These are phyloP conservation scores for Linurgus olivaceus DNA, from an alignment of 2,797 vertebrate species.

Conservation along the genomic window DNA sequence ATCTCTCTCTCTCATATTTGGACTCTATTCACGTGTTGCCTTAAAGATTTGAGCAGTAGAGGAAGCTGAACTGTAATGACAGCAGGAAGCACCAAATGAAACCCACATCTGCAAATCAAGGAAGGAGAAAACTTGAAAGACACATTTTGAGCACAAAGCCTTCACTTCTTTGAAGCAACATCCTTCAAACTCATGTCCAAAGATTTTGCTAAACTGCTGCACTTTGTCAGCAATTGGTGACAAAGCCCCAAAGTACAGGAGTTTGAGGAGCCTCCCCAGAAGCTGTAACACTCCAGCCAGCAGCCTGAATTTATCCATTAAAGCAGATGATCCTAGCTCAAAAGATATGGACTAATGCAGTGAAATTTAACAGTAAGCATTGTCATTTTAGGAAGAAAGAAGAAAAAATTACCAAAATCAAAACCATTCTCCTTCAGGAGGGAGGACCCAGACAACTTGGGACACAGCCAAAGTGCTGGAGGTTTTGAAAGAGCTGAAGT, in stretches of 20 bases:
- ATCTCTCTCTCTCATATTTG: not conserved
- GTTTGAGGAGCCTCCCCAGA: not conserved
- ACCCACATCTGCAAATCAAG: not conserved
- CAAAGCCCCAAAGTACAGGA: not conserved
- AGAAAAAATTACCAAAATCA: constrained; percentile 30
- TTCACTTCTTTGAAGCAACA: not conserved
- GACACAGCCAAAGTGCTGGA: not conserved
- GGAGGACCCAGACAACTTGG: not conserved
- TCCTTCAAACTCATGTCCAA: not conserved
- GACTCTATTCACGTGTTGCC: not conserved
- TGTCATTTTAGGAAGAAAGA: not conserved
- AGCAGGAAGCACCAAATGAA: not conserved
- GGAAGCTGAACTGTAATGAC: not conserved
- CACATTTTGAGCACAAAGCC: not conserved
- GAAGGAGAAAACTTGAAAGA: not conserved
- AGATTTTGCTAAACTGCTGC: not conserved
- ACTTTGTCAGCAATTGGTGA: not conserved
- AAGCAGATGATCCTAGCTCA: not conserved
- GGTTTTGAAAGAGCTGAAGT: not conserved
- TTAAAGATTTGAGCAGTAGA: not conserved
- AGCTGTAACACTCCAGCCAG: not conserved
- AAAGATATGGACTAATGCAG: not conserved
- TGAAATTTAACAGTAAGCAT: not conserved
- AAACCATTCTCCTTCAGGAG: not conserved
- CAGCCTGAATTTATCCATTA: not conserved